Percentiles rank a stretch among this genome's conserved stretches.
Conservation (phyloP, 1,140 invertebrate species). For the Lasioglossum baleicum region DNA sequence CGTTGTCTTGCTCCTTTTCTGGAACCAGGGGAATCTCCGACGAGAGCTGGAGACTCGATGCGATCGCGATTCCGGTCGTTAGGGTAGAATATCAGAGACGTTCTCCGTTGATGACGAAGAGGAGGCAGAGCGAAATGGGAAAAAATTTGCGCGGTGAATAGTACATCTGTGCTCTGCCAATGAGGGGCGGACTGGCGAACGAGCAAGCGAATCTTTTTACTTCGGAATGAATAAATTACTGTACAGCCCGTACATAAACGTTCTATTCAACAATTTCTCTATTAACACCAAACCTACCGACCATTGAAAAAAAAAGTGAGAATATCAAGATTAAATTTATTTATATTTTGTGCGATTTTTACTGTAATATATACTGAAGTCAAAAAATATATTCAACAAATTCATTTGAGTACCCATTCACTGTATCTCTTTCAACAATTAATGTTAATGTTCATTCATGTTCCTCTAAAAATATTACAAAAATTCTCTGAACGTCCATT, state of each 20-base stretch:
- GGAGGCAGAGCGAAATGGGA: constrained; percentile 6
- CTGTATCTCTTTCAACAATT: no score
- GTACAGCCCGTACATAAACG: constrained; percentile 10
- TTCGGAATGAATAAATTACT: constrained; percentile 16
- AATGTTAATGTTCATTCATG: no score
- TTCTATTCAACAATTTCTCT: background rate
- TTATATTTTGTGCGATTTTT: no score
- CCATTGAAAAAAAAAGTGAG: no score
- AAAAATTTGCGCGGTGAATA: constrained; percentile 44
- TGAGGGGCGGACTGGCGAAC: constrained; percentile 38
- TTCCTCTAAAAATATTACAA: no score
- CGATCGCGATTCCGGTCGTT: constrained; percentile 36
- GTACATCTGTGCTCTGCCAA: constrained; percentile 38
- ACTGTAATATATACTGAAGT: no score
- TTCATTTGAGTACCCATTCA: no score
- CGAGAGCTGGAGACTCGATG: background rate
- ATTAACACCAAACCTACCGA: no score
- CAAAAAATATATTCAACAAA: no score
- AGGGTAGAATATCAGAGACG: constrained; percentile 41
- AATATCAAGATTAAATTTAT: no score
- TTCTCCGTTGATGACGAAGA: constrained; percentile 51
- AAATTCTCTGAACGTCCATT: no score
- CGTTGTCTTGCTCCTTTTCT: background rate
- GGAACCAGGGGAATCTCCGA: background rate
- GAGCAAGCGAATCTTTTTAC: constrained; percentile 32